Evolutionary conservation across 1,140 invertebrate genomes (phyloP), one percentile per base, ranked within the genome.

Genomic region (Acyrthosiphon pisum): DNA sequence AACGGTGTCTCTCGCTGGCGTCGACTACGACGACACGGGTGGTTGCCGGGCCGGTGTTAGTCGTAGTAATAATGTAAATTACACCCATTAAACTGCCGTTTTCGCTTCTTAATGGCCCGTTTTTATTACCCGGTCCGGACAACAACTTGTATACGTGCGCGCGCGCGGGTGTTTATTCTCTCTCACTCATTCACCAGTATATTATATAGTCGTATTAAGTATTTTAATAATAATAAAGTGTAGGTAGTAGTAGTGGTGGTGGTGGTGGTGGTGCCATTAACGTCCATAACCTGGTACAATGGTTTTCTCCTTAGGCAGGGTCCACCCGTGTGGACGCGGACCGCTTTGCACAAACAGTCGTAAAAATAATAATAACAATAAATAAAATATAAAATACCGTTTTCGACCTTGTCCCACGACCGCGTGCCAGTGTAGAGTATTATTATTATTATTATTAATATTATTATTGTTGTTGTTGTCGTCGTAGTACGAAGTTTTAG

Each of bases 51-150:
- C 14, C 41, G 41, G 89, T 26, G 35, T 46, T 50, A 2, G 48
- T 50, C 11, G 48, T 30, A 81, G 68, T 86, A 86, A 86, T 93
- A 93, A 93, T 93, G 91, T 93, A 93, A 93, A 93, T 93, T 93
- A 93, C 91, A 93, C 68, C 91, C 91, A 93, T 93, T 93, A 93
- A 93, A 93, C 68, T 93, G 81, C 91, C 81, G 91, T 93, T 93
- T 92, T 93, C 81, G 48, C 81, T 93, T 93, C 91, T 93, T 93
- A 93, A 93, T 93, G 91, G 91, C 91, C 91, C 81, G 91, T 93
- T 93, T 93, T 93, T 93, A 93, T 93, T 93, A 93, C 91, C 91
- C 91, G 76, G 91, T 93, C 91, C 91, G 81, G 76, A 93, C 76
- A 91, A 91, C 76, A 86, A 93, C 91, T 93, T 93, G 91, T 93